Conservation (phyloP, 2,888 invertebrate species). For the Seira musarum region DNA sequence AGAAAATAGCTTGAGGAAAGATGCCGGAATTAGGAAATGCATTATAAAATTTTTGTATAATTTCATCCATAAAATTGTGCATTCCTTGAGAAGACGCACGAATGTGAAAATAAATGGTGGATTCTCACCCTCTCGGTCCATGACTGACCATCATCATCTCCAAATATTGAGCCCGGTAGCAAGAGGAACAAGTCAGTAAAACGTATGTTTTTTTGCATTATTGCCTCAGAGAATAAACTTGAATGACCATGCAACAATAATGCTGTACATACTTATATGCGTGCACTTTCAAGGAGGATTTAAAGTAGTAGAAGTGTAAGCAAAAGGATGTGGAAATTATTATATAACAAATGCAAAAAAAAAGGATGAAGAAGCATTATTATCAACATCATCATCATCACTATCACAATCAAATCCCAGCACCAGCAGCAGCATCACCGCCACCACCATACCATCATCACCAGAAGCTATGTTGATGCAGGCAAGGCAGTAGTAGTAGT, state of each 20-base stretch:
- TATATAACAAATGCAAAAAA: background rate
- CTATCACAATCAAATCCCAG: too few relatives aligned
- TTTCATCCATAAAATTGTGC: conserved; percentile 11
- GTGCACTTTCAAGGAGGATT: conserved; percentile 13
- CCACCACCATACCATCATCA: conserved; percentile 27
- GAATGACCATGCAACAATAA: conserved; percentile 36
- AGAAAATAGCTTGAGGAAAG: background rate
- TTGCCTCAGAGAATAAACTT: conserved; percentile 39
- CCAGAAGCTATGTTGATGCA: conserved; percentile 60
- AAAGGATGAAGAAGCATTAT: conserved; percentile 10
- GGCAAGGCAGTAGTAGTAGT: conserved; percentile 28
- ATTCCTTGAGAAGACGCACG: background rate
- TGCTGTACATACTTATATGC: conserved; percentile 3
- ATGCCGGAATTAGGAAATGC: background rate
- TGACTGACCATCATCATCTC: conserved; percentile 54
- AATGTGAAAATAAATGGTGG: background rate
- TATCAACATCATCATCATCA: background rate
- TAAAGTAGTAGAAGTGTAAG: background rate
- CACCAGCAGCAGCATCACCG: background rate
- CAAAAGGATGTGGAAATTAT: conserved; percentile 12
- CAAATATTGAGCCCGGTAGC: conserved; percentile 54
- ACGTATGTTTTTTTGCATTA: background rate
- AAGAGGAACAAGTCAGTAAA: conserved; percentile 15
- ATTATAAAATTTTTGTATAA: background rate
- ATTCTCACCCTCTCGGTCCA: conserved; percentile 40